phyloP scores from a whole-genome alignment of 2,797 vertebrate genomes.

The Clamator glandarius region DNA sequence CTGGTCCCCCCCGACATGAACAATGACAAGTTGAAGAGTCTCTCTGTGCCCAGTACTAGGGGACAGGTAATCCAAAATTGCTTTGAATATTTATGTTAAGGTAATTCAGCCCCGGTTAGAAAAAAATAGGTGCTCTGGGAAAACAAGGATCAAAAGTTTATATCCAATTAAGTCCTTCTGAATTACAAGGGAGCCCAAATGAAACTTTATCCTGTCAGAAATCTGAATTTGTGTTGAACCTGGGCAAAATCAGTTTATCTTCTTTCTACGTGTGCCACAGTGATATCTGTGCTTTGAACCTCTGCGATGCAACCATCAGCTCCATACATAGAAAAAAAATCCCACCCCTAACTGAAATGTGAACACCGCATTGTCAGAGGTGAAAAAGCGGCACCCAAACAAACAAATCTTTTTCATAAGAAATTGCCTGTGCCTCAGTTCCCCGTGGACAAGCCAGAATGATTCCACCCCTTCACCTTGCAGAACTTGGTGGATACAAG shows the following conservation, averaged over 20 bases:
- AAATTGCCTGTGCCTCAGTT: neutral
- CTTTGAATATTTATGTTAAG: neutral
- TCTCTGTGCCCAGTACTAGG: neutral
- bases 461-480: neutral
- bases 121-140: neutral
- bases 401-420: neutral
- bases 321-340: neutral
- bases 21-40: neutral
- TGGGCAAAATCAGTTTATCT: conserved; percentile 11
- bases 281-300: neutral
- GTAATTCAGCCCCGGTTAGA: neutral
- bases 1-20: neutral
- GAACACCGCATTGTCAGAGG: neutral
- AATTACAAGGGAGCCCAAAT: neutral
- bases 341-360: neutral
- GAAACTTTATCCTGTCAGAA: neutral
- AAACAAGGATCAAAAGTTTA: neutral
- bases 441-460: neutral
- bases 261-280: neutral
- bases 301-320: neutral
- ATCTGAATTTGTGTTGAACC: conserved; percentile 47
- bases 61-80: neutral
- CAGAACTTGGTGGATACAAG: neutral
- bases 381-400: neutral
- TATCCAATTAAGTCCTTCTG: neutral